Conservation (phyloP, 2,797 vertebrate genomes). For the Phyllotis vaccarum region DNA sequence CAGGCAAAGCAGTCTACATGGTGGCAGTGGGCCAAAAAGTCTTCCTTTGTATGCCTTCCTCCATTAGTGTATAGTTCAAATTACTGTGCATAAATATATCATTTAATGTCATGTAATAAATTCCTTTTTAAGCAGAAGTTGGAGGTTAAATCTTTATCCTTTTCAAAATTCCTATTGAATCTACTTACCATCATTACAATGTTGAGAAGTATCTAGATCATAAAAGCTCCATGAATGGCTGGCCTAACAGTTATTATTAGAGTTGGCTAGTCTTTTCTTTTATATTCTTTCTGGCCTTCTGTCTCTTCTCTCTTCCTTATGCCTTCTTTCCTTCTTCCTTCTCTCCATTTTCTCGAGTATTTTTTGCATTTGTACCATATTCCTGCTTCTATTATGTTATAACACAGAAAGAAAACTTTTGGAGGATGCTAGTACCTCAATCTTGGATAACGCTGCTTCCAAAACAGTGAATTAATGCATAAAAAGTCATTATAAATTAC, state of each 20-base stretch:
- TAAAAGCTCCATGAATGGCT: background rate
- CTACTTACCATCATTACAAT: background rate
- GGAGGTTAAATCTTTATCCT: background rate
- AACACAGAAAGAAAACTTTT: background rate
- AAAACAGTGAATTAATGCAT: background rate
- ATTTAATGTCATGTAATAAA: constrained; percentile 28
- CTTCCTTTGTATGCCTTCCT: background rate
- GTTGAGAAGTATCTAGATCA: background rate
- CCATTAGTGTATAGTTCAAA: background rate
- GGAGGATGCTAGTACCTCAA: background rate
- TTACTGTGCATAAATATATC: background rate
- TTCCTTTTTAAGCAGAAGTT: constrained; percentile 18
- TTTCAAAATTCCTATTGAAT: background rate
- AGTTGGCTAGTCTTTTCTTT: background rate
- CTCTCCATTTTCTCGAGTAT: background rate
- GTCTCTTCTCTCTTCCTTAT: background rate
- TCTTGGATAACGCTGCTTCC: background rate
- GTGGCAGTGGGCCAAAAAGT: background rate
- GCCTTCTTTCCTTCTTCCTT: background rate
- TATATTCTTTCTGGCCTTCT: background rate
- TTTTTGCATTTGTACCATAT: background rate
- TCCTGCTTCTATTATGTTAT: background rate
- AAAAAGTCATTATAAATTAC: constrained; percentile 1
- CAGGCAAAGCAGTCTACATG: background rate
- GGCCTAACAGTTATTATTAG: background rate